phyloP scores from a whole-genome alignment of 2,888 invertebrate species.

The Polyploca ridens region DNA sequence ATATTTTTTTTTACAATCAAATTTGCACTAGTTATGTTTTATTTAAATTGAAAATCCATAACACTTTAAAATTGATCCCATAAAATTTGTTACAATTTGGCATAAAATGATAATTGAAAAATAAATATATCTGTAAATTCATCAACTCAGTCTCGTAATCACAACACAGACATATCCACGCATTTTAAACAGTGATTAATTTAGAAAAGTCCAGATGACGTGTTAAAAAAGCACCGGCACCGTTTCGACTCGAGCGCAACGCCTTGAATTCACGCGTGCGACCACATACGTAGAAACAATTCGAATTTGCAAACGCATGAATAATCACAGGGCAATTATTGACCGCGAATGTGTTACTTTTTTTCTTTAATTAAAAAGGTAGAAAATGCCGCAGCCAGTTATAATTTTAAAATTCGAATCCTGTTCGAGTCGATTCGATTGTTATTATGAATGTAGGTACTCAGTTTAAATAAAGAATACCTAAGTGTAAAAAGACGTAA shows the following conservation, averaged over 20 bases:
- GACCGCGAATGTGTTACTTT: constrained; percentile 23
- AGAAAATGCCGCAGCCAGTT: constrained; percentile 13
- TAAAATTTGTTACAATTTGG: too few relatives aligned
- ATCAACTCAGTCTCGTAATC: too few relatives aligned
- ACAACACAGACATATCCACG: too few relatives aligned
- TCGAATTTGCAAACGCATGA: constrained; percentile 46
- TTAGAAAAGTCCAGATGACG: not conserved
- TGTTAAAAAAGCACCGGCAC: not conserved
- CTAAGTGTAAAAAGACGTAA: too few relatives aligned
- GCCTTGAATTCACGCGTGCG: constrained; percentile 54
- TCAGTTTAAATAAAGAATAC: too few relatives aligned
- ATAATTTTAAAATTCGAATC: not conserved
- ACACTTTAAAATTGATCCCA: too few relatives aligned
- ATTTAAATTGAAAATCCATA: too few relatives aligned
- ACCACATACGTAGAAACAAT: constrained; percentile 47
- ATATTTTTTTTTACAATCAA: too few relatives aligned
- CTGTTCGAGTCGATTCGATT: not conserved
- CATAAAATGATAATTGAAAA: too few relatives aligned
- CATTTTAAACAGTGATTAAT: not conserved
- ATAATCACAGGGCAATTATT: constrained; percentile 48
- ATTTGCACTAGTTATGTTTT: too few relatives aligned
- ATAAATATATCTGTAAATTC: too few relatives aligned
- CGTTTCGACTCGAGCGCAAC: constrained; percentile 16
- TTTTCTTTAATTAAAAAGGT: constrained; percentile 38
- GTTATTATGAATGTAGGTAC: not conserved